These are phyloP conservation scores for Anabacerthia variegaticeps DNA, from an alignment of 2,797 vertebrate genomes.

Conservation along the genomic window DNA sequence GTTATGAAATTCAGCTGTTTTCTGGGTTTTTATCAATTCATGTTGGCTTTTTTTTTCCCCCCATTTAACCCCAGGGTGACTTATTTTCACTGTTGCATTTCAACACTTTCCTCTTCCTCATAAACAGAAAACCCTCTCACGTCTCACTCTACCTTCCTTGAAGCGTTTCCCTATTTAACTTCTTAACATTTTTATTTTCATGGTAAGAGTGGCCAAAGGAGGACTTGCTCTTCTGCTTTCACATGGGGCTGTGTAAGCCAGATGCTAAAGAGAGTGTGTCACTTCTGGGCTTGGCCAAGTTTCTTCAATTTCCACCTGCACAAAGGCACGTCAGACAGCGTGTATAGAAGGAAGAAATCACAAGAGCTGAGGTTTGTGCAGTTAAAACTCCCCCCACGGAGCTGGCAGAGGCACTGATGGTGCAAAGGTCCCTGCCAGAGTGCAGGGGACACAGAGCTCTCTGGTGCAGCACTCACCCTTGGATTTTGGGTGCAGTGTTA, in stretches of 20 bases:
- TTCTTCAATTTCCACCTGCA: neutral
- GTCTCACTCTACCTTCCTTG: neutral
- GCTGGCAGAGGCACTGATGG: neutral
- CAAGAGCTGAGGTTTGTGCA: neutral
- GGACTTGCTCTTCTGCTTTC: neutral
- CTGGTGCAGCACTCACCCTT: neutral
- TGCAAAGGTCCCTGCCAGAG: neutral
- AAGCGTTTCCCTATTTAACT: neutral
- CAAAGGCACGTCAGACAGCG: rapidly evolving
- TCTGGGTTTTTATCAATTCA: neutral
- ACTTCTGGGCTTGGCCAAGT: neutral
- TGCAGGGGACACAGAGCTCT: rapidly evolving
- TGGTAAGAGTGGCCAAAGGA: neutral
- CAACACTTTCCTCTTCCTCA: neutral
- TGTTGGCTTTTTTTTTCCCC: neutral
- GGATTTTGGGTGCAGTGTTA: neutral
- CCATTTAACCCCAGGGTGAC: neutral
- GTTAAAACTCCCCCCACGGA: neutral
- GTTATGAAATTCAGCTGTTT: neutral
- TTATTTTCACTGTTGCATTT: neutral
- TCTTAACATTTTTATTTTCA: neutral
- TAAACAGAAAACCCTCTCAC: neutral
- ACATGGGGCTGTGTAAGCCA: neutral
- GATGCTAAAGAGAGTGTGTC: neutral
- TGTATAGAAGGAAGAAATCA: neutral